Percentiles rank a stretch among this genome's conserved stretches.
phyloP scores from a whole-genome alignment of 64 coral and sea anemone genomes.

The Cladopsammia gracilis region DNA sequence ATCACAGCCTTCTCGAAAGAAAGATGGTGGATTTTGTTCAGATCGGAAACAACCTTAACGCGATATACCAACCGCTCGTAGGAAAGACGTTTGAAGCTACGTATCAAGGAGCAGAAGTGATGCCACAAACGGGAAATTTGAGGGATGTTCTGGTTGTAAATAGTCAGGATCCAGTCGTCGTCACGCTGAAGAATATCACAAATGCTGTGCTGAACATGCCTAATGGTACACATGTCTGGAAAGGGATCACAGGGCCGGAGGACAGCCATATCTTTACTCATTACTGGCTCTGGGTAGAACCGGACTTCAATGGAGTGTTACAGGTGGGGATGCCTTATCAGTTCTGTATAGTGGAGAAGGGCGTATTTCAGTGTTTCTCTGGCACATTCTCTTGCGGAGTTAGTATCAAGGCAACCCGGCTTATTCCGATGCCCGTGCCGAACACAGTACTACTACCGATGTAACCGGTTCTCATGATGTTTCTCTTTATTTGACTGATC shows the following conservation, averaged over 20 bases:
- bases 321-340: background rate
- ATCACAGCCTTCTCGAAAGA: background rate
- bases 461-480: too few relatives aligned
- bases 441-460: too few relatives aligned
- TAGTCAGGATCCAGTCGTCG: background rate
- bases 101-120: background rate
- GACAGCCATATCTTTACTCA: background rate
- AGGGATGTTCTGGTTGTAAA: background rate
- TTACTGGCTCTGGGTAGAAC: constrained; percentile 46
- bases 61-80: background rate
- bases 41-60: background rate
- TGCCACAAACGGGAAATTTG: constrained; percentile 23
- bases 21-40: background rate
- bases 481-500: too few relatives aligned
- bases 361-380: background rate
- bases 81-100: background rate
- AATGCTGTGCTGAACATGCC: background rate
- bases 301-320: background rate
- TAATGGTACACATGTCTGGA: constrained; percentile 16
- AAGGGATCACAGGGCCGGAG: constrained; percentile 51
- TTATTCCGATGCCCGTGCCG: too few relatives aligned
- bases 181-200: background rate
- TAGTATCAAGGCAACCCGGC: background rate
- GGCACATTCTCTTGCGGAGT: background rate
- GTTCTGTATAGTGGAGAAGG: background rate